These are phyloP conservation scores for Trilocha varians DNA, from an alignment of 2,888 invertebrate genomes.

Conservation along the genomic window DNA sequence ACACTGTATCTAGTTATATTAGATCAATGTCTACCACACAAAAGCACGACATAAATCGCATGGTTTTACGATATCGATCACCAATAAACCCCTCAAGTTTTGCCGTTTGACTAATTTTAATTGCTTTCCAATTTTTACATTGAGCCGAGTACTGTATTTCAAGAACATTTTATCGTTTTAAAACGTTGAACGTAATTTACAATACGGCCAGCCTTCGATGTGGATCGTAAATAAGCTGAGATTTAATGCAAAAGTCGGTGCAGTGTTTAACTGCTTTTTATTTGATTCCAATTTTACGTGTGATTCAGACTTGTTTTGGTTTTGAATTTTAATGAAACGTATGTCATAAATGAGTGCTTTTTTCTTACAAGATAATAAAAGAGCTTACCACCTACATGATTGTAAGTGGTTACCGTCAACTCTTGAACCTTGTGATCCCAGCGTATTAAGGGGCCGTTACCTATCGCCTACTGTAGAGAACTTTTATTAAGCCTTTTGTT, in stretches of 20 bases:
- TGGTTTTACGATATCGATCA: conserved; percentile 46
- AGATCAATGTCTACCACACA: conserved; percentile 19
- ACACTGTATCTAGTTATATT: too few relatives aligned
- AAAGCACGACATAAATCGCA: conserved; percentile 48
- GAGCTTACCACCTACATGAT: too few relatives aligned
- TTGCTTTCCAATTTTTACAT: conserved; percentile 49
- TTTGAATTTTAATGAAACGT: too few relatives aligned
- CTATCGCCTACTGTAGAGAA: too few relatives aligned
- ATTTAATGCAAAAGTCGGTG: conserved; percentile 44
- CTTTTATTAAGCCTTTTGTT: too few relatives aligned
- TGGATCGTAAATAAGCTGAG: conserved; percentile 49
- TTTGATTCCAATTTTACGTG: too few relatives aligned
- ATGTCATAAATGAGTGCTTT: too few relatives aligned
- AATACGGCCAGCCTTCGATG: conserved; percentile 38
- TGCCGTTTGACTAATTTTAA: conserved; percentile 62
- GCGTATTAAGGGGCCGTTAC: too few relatives aligned
- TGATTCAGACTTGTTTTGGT: too few relatives aligned
- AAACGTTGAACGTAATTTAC: conserved; percentile 46
- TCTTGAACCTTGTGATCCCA: too few relatives aligned
- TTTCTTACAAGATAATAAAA: too few relatives aligned
- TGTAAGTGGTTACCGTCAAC: too few relatives aligned
- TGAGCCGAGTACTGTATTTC: conserved; percentile 41
- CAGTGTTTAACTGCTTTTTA: conserved; percentile 38
- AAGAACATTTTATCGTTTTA: conserved; percentile 50
- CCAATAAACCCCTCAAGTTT: conserved; percentile 49